phyloP scores from a whole-genome alignment of 1,140 invertebrate species.

The Leptopilina boulardi region DNA sequence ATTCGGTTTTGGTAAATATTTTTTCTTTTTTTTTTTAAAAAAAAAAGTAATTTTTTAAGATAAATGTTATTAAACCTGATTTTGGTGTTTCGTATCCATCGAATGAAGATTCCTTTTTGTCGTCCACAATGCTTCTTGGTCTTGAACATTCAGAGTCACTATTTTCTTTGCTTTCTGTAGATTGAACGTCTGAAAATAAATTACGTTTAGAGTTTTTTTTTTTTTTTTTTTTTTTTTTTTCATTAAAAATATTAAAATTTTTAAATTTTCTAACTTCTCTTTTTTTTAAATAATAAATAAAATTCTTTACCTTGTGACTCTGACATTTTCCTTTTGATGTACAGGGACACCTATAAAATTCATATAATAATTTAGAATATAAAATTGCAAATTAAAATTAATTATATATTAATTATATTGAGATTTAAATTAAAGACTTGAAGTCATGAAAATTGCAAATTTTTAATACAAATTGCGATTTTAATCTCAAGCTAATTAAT shows the following conservation, averaged over 20 bases:
- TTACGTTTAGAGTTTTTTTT: background rate
- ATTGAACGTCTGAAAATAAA: constrained; percentile 43
- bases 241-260: background rate
- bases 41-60: too few relatives aligned
- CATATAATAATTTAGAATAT: too few relatives aligned
- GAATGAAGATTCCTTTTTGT: constrained; percentile 53
- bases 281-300: constrained; percentile 22
- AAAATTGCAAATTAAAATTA: constrained; percentile 27
- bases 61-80: constrained; percentile 57
- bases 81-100: constrained; percentile 50
- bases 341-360: constrained; percentile 61
- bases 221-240: background rate
- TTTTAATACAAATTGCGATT: background rate
- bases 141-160: constrained; percentile 51
- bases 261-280: too few relatives aligned
- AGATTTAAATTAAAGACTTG: background rate
- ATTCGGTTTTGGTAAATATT: too few relatives aligned
- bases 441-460: too few relatives aligned
- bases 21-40: too few relatives aligned
- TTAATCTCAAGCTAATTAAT: background rate
- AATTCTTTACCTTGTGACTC: constrained; percentile 67
- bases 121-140: constrained; percentile 48
- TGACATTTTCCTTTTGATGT: constrained; percentile 67
- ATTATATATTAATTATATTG: background rate
- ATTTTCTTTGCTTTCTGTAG: constrained; percentile 49